These are phyloP conservation scores for Coluber constrictor DNA, from an alignment of 2,797 vertebrate species.

Conservation along the genomic window DNA sequence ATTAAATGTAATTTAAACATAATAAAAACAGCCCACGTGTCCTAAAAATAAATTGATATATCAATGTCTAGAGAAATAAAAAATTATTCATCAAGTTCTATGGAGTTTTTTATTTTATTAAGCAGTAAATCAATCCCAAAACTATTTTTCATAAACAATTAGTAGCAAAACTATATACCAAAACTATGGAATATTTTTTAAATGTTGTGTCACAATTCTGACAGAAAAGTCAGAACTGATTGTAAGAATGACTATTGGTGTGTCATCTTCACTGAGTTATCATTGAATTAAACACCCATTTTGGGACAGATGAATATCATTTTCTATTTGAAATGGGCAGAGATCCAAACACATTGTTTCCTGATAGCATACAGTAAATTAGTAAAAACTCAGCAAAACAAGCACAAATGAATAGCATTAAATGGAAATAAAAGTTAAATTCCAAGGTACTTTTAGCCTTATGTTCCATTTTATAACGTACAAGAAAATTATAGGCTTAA, in stretches of 20 bases:
- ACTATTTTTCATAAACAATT: neutral
- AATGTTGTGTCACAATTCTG: neutral
- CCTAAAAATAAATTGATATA: neutral
- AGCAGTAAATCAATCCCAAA: neutral
- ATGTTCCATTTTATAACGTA: constrained; percentile 46
- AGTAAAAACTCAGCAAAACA: neutral
- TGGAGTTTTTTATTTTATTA: neutral
- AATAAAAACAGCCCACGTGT: neutral
- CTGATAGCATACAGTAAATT: neutral
- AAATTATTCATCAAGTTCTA: neutral
- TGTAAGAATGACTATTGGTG: neutral
- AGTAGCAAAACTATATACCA: neutral
- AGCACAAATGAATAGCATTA: constrained; percentile 29
- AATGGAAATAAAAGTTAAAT: constrained; percentile 53
- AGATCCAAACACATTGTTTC: constrained; percentile 31
- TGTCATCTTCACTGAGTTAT: neutral
- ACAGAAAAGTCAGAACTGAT: neutral
- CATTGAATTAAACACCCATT: neutral
- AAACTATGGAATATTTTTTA: neutral
- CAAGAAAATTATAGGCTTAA: constrained; percentile 52
- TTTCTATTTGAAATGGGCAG: neutral
- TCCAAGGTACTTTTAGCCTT: constrained; percentile 48
- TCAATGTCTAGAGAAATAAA: neutral
- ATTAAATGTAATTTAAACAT: neutral
- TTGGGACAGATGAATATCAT: neutral